Base-by-base conservation (phyloP, 2,797 vertebrate genomes). In the Argya squamiceps region DNA sequence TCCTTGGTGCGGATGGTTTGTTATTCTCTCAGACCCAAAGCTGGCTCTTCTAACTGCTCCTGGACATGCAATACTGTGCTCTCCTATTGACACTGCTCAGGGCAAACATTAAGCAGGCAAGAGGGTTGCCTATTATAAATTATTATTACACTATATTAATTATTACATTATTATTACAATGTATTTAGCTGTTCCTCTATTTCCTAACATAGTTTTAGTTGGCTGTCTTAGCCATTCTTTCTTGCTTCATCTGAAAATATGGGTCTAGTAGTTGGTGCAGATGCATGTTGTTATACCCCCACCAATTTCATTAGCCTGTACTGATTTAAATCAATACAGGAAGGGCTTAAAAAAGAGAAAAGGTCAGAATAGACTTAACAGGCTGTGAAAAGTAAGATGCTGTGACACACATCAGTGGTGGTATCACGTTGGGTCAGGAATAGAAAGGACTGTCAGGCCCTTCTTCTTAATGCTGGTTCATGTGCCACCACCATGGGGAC, bases 41-140 rank as follows among this genome's bases (percentile, higher is more conserved):
- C 32, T 41, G 21, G 12, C 23, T 76, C 30, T 27, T 20, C 37
- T 46, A 0, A 0, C 9, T 17, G 30, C n/a, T 88, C 19, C 44
- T 64, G 29, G 44, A 10, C 1, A 0, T 3, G 2, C 2, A 1
- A 7, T 11, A 0, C 18, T 23, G 27, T 39, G 60, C 8, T 56
- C 55, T 69, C 43, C 65, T 55, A 2, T 26, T 60, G 37, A 12
- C 9, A 3, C 24, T 2, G 1, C 47, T 60, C 15, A 10, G 17
- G 58, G 18, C 23, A 74, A 69, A 3, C 11, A n/a, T 12, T 8
- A 19, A 26, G 44, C 29, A 55, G 44, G 22, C 7, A 55, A 34
- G n/a, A 85, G 36, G 15, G 30, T 41, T 75, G 5, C 5, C 30
- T 41, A 29, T 24, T 58, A 23, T 22, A 56, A 39, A 56, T 67